Evolutionary conservation across 2,888 invertebrate genomes (phyloP), one percentile per base, ranked within the genome.

Genomic region (Drosophila sordidula): DNA sequence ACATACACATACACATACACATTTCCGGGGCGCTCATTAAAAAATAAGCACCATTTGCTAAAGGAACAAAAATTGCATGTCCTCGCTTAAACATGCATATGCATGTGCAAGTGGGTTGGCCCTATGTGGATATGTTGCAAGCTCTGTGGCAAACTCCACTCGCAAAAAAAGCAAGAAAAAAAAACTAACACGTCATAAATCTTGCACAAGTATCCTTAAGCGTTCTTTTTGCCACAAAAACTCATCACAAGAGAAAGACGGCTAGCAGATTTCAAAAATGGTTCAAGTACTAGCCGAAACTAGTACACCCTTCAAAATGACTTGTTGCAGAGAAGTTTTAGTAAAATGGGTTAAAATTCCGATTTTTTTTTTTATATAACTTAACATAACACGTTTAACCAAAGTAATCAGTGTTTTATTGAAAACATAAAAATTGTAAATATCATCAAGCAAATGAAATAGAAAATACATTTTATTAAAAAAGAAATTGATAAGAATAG

Each of bases 151-250:
- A 58, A 79, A 83, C 84, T 87, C 69, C 70, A 80, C 77, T 78
- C 68, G 51, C 51, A 63, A 52, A 51, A 42, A 65, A 67, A 57
- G 25, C 68, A 69, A 61, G 2, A n/a, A 44, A 56, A 75, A 62
- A 51, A 78, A 82, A 70, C 81, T 86, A 86, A 86, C 84, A 86
- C 84, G 50, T 87, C 78, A 84, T 86, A 85, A 87, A 87, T 87
- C 80, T 79, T 83, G 70, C 70, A 79, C 63, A 88, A 86, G 88
- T 77, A 85, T 86, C 84, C 88, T 88, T 72, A 73, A 82, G 86
- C 81, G 71, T 75, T 76, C 56, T 69, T 49, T 65, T 73, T 66
- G 64, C 67, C 77, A 59, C 70, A 67, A 68, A 71, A 64, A 66
- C 55, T 51, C 76, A 62, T 67, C 56, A 65, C 61, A 64, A 64